Conservation (phyloP, 2,797 vertebrate species). For the Typhlichthys eigenmanni region DNA sequence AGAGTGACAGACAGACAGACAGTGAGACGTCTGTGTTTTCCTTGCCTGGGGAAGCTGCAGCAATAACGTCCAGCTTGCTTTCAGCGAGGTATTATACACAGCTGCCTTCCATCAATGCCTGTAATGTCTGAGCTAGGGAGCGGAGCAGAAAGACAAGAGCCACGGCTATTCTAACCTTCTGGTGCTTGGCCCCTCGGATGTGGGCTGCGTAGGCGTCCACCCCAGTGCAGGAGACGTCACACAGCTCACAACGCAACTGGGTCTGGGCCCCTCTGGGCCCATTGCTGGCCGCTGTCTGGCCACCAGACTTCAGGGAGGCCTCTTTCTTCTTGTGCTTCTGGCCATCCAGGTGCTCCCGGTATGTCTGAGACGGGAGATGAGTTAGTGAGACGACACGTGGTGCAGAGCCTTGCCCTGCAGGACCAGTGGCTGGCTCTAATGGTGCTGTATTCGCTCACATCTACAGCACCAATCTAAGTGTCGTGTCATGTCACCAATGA, state of each 20-base stretch:
- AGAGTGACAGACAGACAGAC: constrained; percentile 34
- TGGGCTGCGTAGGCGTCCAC: constrained; percentile 77
- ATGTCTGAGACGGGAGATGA: constrained; percentile 69
- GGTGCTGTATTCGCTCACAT: no score
- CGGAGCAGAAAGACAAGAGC: constrained; percentile 7
- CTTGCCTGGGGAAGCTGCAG: constrained; percentile 33
- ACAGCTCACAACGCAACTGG: constrained; percentile 82
- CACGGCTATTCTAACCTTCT: constrained; percentile 71
- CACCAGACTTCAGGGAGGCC: constrained; percentile 74
- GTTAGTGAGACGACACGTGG: background rate
- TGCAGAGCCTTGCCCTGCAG: no score
- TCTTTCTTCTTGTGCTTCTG: constrained; percentile 89
- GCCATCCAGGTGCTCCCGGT: constrained; percentile 82
- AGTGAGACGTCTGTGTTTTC: constrained; percentile 23
- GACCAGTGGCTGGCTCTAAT: no score
- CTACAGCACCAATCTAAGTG: no score
- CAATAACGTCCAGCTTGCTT: constrained; percentile 8
- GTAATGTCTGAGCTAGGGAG: background rate
- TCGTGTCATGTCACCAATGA: no score
- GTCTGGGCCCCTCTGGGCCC: constrained; percentile 70
- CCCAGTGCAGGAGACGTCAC: constrained; percentile 80
- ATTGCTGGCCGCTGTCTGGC: constrained; percentile 53
- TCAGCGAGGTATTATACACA: constrained; percentile 2
- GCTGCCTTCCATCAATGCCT: background rate
- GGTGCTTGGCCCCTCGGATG: constrained; percentile 79